A percentile compares a stretch with the other conserved stretches of the same genome.
phyloP scores from a whole-genome alignment of 2,113 vertebrate species.

The Hippopotamus amphibius region DNA sequence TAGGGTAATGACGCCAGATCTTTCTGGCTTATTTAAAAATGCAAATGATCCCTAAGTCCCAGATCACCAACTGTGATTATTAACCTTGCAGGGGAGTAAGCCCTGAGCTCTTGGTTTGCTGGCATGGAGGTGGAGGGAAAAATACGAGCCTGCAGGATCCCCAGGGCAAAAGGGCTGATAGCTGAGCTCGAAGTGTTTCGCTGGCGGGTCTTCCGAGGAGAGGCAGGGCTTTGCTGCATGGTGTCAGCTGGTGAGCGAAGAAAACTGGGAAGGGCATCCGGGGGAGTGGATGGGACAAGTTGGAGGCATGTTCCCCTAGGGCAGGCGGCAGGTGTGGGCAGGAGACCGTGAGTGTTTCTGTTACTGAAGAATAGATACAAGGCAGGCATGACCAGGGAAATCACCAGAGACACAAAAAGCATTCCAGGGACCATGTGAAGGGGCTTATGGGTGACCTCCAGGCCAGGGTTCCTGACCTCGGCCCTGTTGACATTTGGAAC shows the following conservation, averaged over 20 bases:
- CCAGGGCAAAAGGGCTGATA: accelerated
- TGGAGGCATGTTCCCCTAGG: not conserved
- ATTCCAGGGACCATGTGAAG: accelerated
- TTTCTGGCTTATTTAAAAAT: not conserved
- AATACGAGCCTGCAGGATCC: accelerated
- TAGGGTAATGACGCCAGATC: accelerated
- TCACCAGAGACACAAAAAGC: too few relatives aligned
- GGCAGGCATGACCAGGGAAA: too few relatives aligned
- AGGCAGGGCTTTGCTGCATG: not conserved
- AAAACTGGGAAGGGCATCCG: accelerated
- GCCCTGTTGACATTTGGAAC: not conserved
- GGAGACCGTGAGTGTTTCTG: accelerated
- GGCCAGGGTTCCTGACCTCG: accelerated
- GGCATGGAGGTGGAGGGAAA: accelerated
- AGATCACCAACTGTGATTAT: too few relatives aligned
- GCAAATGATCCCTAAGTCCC: not conserved
- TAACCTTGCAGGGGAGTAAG: accelerated
- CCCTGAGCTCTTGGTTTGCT: accelerated
- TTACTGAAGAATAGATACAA: accelerated
- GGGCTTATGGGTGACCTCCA: accelerated
- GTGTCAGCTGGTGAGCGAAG: not conserved
- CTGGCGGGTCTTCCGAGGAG: accelerated
- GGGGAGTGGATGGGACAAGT: accelerated
- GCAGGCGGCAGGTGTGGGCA: accelerated
- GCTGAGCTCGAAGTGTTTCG: accelerated